A percentile compares a stretch with the other conserved stretches of the same genome.
phyloP scores from a whole-genome alignment of 2,888 invertebrate genomes.

The Hypercompe scribonia region DNA sequence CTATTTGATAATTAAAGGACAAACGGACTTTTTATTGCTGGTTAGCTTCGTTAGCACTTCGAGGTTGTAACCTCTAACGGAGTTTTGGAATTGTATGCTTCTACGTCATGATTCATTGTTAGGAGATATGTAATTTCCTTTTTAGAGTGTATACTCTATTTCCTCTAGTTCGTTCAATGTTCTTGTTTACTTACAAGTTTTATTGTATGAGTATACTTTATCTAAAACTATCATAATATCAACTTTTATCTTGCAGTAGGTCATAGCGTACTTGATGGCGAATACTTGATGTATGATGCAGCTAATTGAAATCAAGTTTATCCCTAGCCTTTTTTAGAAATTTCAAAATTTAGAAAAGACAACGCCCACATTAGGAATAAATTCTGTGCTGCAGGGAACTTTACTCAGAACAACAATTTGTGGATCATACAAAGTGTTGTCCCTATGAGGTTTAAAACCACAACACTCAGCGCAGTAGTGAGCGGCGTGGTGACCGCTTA shows the following conservation, averaged over 20 bases:
- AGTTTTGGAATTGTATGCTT: conserved; percentile 14
- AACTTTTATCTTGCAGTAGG: background rate
- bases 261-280: background rate
- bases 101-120: conserved; percentile 20
- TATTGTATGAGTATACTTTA: background rate
- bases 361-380: too few species aligned
- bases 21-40: conserved; percentile 40
- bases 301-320: background rate
- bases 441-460: too few species aligned
- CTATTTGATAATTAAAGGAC: conserved; percentile 49
- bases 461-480: too few species aligned
- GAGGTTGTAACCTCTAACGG: conserved; percentile 28
- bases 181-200: background rate
- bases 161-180: conserved; percentile 8
- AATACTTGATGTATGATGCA: background rate
- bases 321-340: background rate
- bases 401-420: too few species aligned
- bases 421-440: too few species aligned
- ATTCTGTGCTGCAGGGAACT: too few species aligned
- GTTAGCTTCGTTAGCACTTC: conserved; percentile 33
- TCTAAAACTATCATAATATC: background rate
- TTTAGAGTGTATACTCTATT: conserved; percentile 10
- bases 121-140: conserved; percentile 14
- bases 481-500: too few species aligned
- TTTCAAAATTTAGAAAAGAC: too few species aligned